Base-by-base conservation (phyloP, 2,888 invertebrate genomes). In the Bombyx huttoni region DNA sequence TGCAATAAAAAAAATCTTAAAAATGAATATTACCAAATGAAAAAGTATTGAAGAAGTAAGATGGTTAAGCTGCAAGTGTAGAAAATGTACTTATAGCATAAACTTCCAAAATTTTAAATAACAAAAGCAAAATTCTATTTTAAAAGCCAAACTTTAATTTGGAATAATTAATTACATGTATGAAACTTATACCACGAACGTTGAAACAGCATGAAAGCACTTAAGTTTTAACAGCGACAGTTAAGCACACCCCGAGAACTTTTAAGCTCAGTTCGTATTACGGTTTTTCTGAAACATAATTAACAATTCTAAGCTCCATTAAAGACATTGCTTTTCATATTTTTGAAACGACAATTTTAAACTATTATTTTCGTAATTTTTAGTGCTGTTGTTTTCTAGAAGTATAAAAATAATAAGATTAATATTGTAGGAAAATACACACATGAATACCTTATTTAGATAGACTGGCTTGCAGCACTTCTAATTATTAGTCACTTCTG, bases 221-320 rank as follows among this genome's bases (percentile, higher is more conserved):
- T 33, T 45, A 35, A 50, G 46, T 24, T 46, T 65, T 67, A 70
- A 72, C 68, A 62, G 62, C 61, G 62, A 64, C 68, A 68, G 67
- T 68, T 63, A 68, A 70, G 67, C 62, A 56, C 68, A 70, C 64
- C 63, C 67, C 58, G 54, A 52, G 54, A 70, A 72, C 60, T 70
- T 73, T 68, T 58, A 63, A 67, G 58, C 63, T 62, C 52, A 57
- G 63, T 63, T 62, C 56, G 59, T 55, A 53, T 55, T 54, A 54
- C 62, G 57, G 64, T 73, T 74, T 74, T 73, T 68, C 64, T 64
- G 60, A 61, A 56, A 65, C 66, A 61, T 73, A 76, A 77, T 78
- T 77, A 74, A 73, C 68, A 69, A 68, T 68, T 76, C 73, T 71
- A 71, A 70, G 71, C 67, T 70, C 65, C 60, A 67, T 62, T 68